phyloP scores from a whole-genome alignment of 1,140 invertebrate species.

The Hormaphis cornu region DNA sequence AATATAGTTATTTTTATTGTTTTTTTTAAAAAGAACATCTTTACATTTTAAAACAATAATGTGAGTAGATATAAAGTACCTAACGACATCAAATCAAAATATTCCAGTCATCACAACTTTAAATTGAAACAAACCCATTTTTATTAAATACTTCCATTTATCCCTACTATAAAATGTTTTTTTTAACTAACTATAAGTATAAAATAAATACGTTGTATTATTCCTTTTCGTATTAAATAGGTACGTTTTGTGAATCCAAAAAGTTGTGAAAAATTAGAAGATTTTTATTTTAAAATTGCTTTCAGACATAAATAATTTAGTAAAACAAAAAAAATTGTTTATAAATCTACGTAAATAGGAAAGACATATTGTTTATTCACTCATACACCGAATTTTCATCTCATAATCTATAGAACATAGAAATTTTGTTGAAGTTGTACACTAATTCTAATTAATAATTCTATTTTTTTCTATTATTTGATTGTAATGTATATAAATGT shows the following conservation, averaged over 20 bases:
- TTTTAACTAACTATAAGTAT: not conserved
- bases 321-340: not conserved
- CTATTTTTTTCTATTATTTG: not conserved
- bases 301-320: not conserved
- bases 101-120: too few relatives aligned
- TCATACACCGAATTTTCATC: slow-evolving; percentile 6
- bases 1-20: too few relatives aligned
- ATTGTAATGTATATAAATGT: not conserved
- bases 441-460: not conserved
- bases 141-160: not conserved
- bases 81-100: too few relatives aligned
- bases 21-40: too few relatives aligned
- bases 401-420: not conserved
- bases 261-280: not conserved
- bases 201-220: not conserved
- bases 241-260: not conserved
- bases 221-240: not conserved
- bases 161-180: not conserved
- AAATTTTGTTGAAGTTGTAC: not conserved
- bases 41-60: too few relatives aligned
- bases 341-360: not conserved
- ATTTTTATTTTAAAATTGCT: not conserved
- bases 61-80: too few relatives aligned
- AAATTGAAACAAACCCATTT: too few relatives aligned
- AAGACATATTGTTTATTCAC: not conserved